Evolutionary conservation across 1,140 invertebrate species (phyloP), one percentile per base, ranked within the genome.

Genomic region (Araneus ventricosus): DNA sequence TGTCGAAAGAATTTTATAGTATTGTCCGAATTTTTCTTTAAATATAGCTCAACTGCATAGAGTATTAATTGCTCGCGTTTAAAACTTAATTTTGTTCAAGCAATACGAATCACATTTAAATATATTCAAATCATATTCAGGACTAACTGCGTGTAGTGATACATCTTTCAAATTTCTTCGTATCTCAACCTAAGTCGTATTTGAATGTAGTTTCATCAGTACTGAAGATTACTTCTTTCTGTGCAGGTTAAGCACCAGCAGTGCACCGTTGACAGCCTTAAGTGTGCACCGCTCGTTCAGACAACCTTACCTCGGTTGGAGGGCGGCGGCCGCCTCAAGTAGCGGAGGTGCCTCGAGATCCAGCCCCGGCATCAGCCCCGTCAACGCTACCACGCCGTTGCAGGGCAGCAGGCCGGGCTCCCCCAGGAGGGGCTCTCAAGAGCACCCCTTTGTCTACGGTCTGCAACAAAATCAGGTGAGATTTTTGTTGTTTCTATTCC

Each of bases 161-260:
- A 45, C 4, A 14, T 1, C 45, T 52, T 52, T 17, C 17, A 14
- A 52, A 52, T 52, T 52, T 10, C 41, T 8, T 10, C 4, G 41
- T 0, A 45, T 52, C 45, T 52, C 0, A 14, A 3, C 10, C 17
- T 52, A 8, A 14, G 17, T 52, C 17, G 45, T 2, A 14, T 52
- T 52, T 52, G 45, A 52, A 52, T 14, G 3, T 2, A 0, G 3
- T 14, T 17, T 52, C 2, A 14, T 52, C 3, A 52, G 45, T 17
- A 2, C 45, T 52, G 17, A 52, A 52, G 45, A 52, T 17, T 8
- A 2, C 45, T 14, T 17, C 45, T 17, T 17, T 52, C 45, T 52
- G 0, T 1, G 45, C 24, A 96, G 98, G 94, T 96, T 98, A 90
- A 98, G 98, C 95, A 98, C 97, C 87, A 97, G 96, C 75, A 96